phyloP scores from a whole-genome alignment of 2,797 vertebrate species.

The Chaetodon trifasciatus region DNA sequence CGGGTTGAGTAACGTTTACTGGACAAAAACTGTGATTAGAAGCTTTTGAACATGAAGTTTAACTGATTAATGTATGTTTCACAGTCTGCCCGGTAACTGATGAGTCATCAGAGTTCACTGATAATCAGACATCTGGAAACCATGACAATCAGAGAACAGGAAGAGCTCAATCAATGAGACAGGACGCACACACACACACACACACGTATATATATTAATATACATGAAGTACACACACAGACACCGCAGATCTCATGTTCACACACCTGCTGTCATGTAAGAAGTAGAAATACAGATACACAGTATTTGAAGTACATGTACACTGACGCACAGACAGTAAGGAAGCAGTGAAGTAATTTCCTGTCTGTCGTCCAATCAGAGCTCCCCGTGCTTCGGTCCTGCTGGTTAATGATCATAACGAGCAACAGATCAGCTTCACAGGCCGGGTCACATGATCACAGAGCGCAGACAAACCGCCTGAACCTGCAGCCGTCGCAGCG shows the following conservation, averaged over 20 bases:
- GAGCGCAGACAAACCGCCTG: neutral
- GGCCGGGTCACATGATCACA: constrained; percentile 11
- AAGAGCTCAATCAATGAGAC: constrained; percentile 70
- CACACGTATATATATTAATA: neutral
- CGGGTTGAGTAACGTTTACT: too few species aligned
- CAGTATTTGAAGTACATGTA: neutral
- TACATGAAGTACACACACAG: neutral
- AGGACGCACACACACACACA: constrained; percentile 17
- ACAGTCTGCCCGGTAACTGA: constrained; percentile 36
- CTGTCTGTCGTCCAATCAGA: constrained; percentile 10
- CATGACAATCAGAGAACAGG: constrained; percentile 79
- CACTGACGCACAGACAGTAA: neutral
- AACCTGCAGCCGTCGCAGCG: too few species aligned
- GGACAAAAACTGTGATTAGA: neutral
- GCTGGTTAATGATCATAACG: constrained; percentile 12
- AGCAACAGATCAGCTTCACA: constrained; percentile 21
- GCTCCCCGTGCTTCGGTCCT: neutral
- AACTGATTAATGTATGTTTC: neutral
- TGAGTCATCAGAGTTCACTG: constrained; percentile 39
- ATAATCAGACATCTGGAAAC: constrained; percentile 78
- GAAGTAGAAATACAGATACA: neutral
- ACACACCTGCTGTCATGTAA: constrained; percentile 3
- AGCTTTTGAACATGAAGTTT: neutral
- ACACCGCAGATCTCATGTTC: neutral
- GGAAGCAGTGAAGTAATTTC: constrained; percentile 27